Evolutionary conservation across 2,113 vertebrate genomes (phyloP).

Genomic region (Bufo bufo): DNA sequence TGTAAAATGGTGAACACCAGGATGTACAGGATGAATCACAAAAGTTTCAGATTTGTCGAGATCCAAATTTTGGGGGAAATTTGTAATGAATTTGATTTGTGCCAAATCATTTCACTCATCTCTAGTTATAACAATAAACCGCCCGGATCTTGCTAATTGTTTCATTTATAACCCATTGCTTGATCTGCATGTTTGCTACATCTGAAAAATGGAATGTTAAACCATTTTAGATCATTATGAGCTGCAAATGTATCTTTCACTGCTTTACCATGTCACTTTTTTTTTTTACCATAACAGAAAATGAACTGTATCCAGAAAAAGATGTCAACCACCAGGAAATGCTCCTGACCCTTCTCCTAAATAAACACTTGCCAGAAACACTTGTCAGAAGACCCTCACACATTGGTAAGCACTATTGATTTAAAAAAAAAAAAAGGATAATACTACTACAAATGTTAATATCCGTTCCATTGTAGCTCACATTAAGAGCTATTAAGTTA

Average conservation of each 20-base stretch:
- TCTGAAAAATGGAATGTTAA: neutral
- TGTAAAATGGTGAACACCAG: no score
- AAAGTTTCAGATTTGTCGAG: no score
- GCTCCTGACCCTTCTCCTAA: constrained; percentile 67
- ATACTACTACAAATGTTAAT: neutral
- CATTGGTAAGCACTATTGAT: constrained; percentile 60
- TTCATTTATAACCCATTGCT: neutral
- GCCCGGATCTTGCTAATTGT: neutral
- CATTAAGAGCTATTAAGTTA: neutral
- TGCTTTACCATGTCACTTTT: neutral
- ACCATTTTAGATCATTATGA: neutral
- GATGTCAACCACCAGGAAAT: constrained; percentile 62
- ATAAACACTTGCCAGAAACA: constrained; percentile 59
- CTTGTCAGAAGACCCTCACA: constrained; percentile 62
- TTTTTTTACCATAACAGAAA: constrained; percentile 59
- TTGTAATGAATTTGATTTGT: no score
- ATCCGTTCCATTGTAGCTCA: neutral
- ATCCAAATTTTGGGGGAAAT: no score
- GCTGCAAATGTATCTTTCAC: neutral
- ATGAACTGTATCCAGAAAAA: constrained; percentile 66
- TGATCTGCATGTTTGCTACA: neutral
- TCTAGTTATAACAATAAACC: no score
- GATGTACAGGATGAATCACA: no score
- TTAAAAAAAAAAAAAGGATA: neutral
- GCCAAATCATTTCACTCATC: no score